These are phyloP conservation scores for Drosophila rhopaloa DNA, from an alignment of 1,140 invertebrate genomes.

Conservation along the genomic window DNA sequence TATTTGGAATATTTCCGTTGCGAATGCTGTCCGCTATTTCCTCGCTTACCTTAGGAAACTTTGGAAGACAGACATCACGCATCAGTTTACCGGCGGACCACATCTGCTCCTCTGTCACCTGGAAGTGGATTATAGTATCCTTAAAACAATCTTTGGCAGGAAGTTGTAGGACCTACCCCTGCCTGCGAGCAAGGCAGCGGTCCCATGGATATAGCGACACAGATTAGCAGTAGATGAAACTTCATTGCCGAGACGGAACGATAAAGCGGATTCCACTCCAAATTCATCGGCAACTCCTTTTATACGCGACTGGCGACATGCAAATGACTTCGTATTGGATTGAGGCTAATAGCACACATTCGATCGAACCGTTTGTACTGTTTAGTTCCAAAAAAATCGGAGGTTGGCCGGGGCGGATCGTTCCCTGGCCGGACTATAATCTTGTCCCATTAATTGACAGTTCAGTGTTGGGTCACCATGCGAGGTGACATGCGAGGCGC, in stretches of 20 bases:
- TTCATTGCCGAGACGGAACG: slow-evolving; percentile 11
- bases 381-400: slow-evolving; percentile 17
- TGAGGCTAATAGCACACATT: neutral
- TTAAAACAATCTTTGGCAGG: neutral
- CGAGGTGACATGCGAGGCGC: slow-evolving; percentile 10
- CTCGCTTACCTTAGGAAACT: slow-evolving; percentile 65
- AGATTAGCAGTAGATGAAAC: slow-evolving; percentile 11
- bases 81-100: slow-evolving; percentile 69
- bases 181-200: slow-evolving; percentile 7
- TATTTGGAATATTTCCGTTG: slow-evolving; percentile 65
- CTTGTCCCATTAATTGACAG: slow-evolving; percentile 23
- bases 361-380: neutral
- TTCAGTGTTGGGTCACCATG: slow-evolving; percentile 10
- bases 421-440: slow-evolving; percentile 8
- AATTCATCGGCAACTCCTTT: neutral
- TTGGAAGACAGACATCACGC: slow-evolving; percentile 74
- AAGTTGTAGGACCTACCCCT: slow-evolving; percentile 13
- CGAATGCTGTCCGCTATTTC: slow-evolving; percentile 65
- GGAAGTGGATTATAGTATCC: neutral
- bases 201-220: neutral
- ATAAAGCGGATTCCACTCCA: neutral
- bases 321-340: slow-evolving; percentile 7
- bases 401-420: slow-evolving; percentile 1
- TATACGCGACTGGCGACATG: slow-evolving; percentile 21
- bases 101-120: slow-evolving; percentile 86